Conservation (phyloP, 2,888 invertebrate species). For the Alloplasta piceator region DNA sequence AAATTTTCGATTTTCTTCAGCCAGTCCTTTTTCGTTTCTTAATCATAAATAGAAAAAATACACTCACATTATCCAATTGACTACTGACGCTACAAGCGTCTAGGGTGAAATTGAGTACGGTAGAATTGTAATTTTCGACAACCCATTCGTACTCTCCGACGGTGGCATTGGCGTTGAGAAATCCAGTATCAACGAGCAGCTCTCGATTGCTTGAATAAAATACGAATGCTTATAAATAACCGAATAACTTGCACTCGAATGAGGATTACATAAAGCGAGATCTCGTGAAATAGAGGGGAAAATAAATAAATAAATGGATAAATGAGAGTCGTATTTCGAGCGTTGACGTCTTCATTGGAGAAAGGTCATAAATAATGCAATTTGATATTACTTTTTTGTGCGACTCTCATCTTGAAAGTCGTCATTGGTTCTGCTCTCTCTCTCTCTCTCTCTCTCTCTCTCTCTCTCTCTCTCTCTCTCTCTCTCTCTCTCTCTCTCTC, state of each 20-base stretch:
- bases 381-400: constrained; percentile 29
- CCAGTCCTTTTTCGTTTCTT: too few species aligned
- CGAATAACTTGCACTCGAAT: neutral
- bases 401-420: constrained; percentile 27
- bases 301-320: too few species aligned
- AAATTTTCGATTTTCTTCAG: constrained; percentile 1
- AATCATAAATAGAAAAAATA: neutral
- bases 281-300: neutral
- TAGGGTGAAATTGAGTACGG: constrained; percentile 84
- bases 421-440: constrained; percentile 10
- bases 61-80: constrained; percentile 89
- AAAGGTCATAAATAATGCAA: constrained; percentile 50
- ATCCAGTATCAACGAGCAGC: constrained; percentile 83
- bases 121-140: constrained; percentile 81
- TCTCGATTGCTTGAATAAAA: constrained; percentile 84
- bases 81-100: constrained; percentile 89
- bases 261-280: neutral
- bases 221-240: constrained; percentile 16
- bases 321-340: constrained; percentile 1
- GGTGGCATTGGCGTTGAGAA: constrained; percentile 84
- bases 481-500: neutral
- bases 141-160: constrained; percentile 85
- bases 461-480: neutral
- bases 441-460: neutral
- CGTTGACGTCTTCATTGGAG: constrained; percentile 21